Evolutionary conservation across 2,888 invertebrate genomes (phyloP).

Genomic region (Tineola bisselliella): DNA sequence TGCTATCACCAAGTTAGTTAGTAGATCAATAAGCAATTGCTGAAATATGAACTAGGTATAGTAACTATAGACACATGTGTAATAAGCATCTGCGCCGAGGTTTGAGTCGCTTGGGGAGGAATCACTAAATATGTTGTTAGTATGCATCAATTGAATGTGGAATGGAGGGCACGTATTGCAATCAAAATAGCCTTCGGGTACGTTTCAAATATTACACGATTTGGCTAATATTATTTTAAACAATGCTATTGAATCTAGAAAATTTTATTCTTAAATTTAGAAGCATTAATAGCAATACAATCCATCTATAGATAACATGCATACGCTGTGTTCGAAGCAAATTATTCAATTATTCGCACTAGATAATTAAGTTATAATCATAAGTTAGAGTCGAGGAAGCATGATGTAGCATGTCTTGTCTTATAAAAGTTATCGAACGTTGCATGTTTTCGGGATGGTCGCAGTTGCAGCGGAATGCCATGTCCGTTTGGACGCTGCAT

Average conservation of each 20-base stretch:
- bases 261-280: too few species aligned
- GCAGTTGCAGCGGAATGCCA: conserved; percentile 25
- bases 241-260: background rate
- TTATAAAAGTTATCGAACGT: background rate
- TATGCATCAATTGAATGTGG: conserved; percentile 14
- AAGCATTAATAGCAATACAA: too few species aligned
- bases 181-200: conserved; percentile 10
- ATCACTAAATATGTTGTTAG: conserved; percentile 13
- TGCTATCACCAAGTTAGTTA: background rate
- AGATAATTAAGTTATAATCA: background rate
- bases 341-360: too few species aligned
- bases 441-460: background rate
- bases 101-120: conserved; percentile 1
- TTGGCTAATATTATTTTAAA: conserved; percentile 2
- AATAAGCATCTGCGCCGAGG: conserved; percentile 5
- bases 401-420: background rate
- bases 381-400: background rate
- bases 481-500: conserved; percentile 37
- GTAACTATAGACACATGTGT: background rate
- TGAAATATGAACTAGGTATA: conserved; percentile 2
- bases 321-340: too few species aligned
- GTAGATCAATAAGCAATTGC: conserved; percentile 3
- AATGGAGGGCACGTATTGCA: conserved; percentile 12
- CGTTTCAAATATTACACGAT: conserved; percentile 8
- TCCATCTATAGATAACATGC: too few species aligned